Percentiles rank a stretch among this genome's conserved stretches.
These are phyloP conservation scores for Propsilocerus akamusi DNA, from an alignment of 1,140 invertebrate genomes.

Conservation along the genomic window DNA sequence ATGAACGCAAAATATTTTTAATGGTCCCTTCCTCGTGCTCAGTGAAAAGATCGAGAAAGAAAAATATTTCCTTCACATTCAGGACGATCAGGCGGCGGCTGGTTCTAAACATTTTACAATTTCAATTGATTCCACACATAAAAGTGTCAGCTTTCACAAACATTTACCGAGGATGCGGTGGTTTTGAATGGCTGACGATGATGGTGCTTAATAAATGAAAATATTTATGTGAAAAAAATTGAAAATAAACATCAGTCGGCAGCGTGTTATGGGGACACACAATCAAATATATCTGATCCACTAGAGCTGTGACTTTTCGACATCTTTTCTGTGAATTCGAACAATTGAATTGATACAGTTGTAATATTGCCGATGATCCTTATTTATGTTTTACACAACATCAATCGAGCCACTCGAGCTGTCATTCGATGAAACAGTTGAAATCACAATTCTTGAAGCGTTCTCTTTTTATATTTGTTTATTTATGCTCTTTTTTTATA, in stretches of 20 bases:
- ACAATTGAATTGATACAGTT: not conserved
- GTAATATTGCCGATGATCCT: not conserved
- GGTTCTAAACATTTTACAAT: not conserved
- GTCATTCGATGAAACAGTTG: too few relatives aligned
- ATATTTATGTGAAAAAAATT: not conserved
- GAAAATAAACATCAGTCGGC: not conserved
- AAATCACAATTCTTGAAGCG: too few relatives aligned
- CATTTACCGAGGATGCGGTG: not conserved
- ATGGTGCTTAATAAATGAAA: constrained; percentile 1
- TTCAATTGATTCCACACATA: not conserved
- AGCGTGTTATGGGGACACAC: not conserved
- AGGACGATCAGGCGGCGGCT: not conserved
- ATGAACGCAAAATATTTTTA: not conserved
- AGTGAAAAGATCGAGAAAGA: not conserved
- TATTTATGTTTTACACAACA: not conserved
- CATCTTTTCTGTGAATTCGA: too few relatives aligned
- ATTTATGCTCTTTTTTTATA: too few relatives aligned
- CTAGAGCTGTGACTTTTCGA: not conserved
- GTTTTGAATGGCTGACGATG: not conserved
- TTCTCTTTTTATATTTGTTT: too few relatives aligned
- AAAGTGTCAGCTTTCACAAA: constrained; percentile 1
- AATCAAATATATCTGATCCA: not conserved
- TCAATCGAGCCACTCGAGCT: not conserved
- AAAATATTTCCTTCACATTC: not conserved
- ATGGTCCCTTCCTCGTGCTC: not conserved